These are phyloP conservation scores for Rhinatrema bivittatum DNA, from an alignment of 2,797 vertebrate genomes.

Conservation along the genomic window DNA sequence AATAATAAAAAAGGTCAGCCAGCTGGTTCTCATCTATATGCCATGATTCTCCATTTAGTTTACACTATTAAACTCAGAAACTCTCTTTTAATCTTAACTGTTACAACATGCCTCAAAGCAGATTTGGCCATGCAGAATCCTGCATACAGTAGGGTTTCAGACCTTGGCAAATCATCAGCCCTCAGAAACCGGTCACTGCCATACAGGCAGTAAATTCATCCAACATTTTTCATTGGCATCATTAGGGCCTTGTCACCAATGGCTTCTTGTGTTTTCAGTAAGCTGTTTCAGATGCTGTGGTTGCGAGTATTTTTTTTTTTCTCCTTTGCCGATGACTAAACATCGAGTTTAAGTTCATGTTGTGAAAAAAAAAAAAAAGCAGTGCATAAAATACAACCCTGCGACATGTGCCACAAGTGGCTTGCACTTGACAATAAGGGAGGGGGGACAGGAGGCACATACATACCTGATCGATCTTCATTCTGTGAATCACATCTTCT, in stretches of 20 bases:
- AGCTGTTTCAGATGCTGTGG: slow-evolving; percentile 50
- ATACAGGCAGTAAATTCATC: slow-evolving; percentile 50
- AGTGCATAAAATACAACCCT: too few relatives aligned
- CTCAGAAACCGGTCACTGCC: slow-evolving; percentile 39
- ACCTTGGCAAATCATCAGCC: slow-evolving; percentile 45
- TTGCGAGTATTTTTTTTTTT: slow-evolving; percentile 35
- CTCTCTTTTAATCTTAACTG: slow-evolving; percentile 58
- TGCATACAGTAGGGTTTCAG: slow-evolving; percentile 53
- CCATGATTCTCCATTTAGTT: slow-evolving; percentile 62
- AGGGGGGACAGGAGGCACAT: background rate
- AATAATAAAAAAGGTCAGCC: slow-evolving; percentile 29
- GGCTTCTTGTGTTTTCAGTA: slow-evolving; percentile 53
- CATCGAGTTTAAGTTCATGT: too few relatives aligned
- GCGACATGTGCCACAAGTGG: too few relatives aligned
- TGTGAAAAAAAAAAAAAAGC: background rate
- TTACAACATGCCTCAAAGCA: slow-evolving; percentile 50
- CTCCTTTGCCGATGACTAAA: slow-evolving; percentile 32
- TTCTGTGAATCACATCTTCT: slow-evolving; percentile 78
- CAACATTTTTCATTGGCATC: slow-evolving; percentile 60
- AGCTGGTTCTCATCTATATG: slow-evolving; percentile 57
- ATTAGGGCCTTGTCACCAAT: slow-evolving; percentile 59
- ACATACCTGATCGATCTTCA: slow-evolving; percentile 84
- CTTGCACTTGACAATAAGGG: background rate
- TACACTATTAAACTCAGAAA: slow-evolving; percentile 57
- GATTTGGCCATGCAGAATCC: slow-evolving; percentile 54